Base-by-base conservation (phyloP, 1,140 invertebrate species). In the Batillaria attramentaria region DNA sequence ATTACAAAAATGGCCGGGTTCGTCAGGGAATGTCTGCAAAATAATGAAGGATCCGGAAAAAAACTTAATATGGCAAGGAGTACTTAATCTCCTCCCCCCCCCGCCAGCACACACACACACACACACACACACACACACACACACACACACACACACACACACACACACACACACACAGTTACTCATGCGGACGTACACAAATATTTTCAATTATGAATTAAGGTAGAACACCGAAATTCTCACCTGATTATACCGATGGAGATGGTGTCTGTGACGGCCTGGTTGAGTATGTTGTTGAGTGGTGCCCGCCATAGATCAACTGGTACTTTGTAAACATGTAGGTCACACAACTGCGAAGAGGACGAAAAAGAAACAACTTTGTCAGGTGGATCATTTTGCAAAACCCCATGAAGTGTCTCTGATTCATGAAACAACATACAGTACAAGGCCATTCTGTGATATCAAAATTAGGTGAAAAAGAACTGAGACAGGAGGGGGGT, bases 241-340 rank as follows among this genome's bases (percentile, higher is more conserved):
- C 84, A 92, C 91, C 91, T 89, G 60, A 92, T 89, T 80, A 92
- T 91, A 50, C 91, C 91, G 2, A 87, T 83, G 33, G 91, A 92
- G 33, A 91, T 84, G 4, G 89, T 89, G 72, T 91, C 89, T 77
- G 87, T 85, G n/a, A 91, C 87, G 42, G 86, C 85, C 80, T 89
- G 85, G 79, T 91, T 91, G 65, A 89, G 83, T 43, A 91, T 89
- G 69, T 90, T 87, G 81, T 91, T 90, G 81, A 88, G 84, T 28
- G 87, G 80, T 39, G 89, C 86, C 54, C 89, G 81, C 91, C 91
- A 92, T 80, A 91, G 81, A 41, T 89, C 86, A 69, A 84, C 81
- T 37, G 91, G 91, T 33, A 92, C 87, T 62, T 91, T 81, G 81
- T 92, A 92, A 37, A 92, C 85, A 84, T 92, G 91, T 18, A 92